phyloP scores from a whole-genome alignment of 2,113 vertebrate species.

The Panthera leo region DNA sequence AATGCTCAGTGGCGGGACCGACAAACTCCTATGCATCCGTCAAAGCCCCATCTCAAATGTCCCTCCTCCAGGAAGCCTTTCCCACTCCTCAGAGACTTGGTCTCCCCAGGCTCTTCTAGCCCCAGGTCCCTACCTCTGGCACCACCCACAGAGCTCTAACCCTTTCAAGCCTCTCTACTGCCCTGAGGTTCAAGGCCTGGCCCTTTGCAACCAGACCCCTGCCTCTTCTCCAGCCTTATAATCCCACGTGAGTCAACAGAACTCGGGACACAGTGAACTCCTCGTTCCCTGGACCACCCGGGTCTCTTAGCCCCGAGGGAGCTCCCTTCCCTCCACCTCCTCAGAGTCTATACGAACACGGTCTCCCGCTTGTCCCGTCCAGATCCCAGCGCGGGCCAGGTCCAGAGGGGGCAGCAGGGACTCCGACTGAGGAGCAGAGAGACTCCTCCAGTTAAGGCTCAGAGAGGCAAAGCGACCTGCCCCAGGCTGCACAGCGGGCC shows the following conservation, averaged over 20 bases:
- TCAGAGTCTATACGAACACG: accelerated
- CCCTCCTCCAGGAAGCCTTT: not conserved
- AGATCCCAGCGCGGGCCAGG: not conserved
- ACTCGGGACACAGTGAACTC: not conserved
- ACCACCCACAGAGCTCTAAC: not conserved
- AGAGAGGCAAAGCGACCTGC: constrained; percentile 18
- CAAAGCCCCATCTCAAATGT: not conserved
- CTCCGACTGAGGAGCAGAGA: not conserved
- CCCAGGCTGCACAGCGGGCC: not conserved
- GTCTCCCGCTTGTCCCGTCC: not conserved
- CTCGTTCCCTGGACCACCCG: not conserved
- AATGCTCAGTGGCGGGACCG: not conserved
- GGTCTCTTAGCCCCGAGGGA: not conserved
- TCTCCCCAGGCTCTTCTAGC: not conserved
- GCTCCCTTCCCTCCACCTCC: too few species aligned
- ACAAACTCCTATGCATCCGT: not conserved
- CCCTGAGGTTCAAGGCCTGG: not conserved
- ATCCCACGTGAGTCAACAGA: not conserved
- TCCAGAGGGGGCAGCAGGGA: not conserved
- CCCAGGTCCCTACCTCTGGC: not conserved
- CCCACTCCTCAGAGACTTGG: not conserved
- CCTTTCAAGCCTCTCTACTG: not conserved
- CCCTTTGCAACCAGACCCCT: not conserved
- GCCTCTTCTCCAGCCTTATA: too few species aligned
- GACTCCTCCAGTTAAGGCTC: not conserved